phyloP scores from a whole-genome alignment of 2,888 invertebrate genomes.

The Ptilodon capucinus region DNA sequence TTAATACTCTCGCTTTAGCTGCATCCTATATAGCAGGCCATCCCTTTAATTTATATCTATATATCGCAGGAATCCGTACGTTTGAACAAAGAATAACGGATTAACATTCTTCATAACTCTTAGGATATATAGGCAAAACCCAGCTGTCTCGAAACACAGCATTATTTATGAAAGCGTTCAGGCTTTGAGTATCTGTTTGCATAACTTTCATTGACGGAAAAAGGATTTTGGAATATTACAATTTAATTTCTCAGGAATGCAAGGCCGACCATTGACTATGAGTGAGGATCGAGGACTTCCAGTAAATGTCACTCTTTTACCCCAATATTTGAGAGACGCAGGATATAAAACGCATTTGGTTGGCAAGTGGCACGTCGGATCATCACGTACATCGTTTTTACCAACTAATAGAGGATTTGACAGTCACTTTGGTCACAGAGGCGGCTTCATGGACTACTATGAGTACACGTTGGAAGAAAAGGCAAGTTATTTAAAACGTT shows the following conservation, averaged over 20 bases:
- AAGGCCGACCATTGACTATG: slow-evolving; percentile 68
- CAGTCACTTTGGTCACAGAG: slow-evolving; percentile 92
- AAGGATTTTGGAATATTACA: no score
- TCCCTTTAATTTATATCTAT: no score
- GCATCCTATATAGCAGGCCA: no score
- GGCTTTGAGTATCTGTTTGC: no score
- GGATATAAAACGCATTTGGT: slow-evolving; percentile 90
- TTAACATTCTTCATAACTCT: no score
- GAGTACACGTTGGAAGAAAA: slow-evolving; percentile 70
- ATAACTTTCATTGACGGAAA: no score
- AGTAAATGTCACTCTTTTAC: slow-evolving; percentile 76
- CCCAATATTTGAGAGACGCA: slow-evolving; percentile 84
- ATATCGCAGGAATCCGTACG: no score
- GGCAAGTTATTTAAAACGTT: slow-evolving; percentile 42
- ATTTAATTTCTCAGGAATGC: slow-evolving; percentile 59
- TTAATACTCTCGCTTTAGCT: no score
- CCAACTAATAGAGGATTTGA: slow-evolving; percentile 91
- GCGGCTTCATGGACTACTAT: slow-evolving; percentile 91
- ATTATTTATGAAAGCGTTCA: no score
- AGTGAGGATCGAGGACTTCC: slow-evolving; percentile 71
- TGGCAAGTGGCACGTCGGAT: slow-evolving; percentile 91
- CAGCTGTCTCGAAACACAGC: no score
- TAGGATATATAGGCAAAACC: no score
- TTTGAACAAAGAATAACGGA: no score
- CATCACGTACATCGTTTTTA: slow-evolving; percentile 77